A percentile compares a stretch with the other conserved stretches of the same genome.
phyloP scores from a whole-genome alignment of 2,113 vertebrate genomes.

The Melanocharis versteri region DNA sequence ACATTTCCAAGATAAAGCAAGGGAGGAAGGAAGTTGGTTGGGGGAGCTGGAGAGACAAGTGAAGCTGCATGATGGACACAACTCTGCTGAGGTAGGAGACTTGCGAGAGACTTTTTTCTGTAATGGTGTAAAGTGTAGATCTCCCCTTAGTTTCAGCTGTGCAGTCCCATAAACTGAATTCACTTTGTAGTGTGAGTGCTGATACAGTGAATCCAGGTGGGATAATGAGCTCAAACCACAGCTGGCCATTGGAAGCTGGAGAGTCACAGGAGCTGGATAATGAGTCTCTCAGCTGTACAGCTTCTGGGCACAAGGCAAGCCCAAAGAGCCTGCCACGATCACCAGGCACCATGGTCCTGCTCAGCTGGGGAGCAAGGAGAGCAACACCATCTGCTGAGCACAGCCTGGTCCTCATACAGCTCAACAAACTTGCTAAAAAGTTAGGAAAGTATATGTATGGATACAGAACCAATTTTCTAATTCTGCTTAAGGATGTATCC shows the following conservation, averaged over 20 bases:
- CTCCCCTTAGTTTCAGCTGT: neutral
- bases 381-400: neutral
- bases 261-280: neutral
- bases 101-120: neutral
- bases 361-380: neutral
- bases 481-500: neutral
- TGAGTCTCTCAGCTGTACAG: neutral
- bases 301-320: neutral
- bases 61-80: neutral
- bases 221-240: neutral
- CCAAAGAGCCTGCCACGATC: neutral
- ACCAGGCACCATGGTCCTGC: neutral
- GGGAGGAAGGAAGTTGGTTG: neutral
- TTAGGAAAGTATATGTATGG: neutral
- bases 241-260: neutral
- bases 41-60: neutral
- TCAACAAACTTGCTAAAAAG: neutral
- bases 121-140: neutral
- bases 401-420: neutral
- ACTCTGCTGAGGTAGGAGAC: neutral
- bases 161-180: neutral
- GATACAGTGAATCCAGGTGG: neutral
- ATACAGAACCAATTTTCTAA: neutral
- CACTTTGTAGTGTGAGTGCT: neutral
- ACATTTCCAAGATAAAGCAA: neutral